phyloP scores from a whole-genome alignment of 1,140 invertebrate genomes.

The Drosophila lini region DNA sequence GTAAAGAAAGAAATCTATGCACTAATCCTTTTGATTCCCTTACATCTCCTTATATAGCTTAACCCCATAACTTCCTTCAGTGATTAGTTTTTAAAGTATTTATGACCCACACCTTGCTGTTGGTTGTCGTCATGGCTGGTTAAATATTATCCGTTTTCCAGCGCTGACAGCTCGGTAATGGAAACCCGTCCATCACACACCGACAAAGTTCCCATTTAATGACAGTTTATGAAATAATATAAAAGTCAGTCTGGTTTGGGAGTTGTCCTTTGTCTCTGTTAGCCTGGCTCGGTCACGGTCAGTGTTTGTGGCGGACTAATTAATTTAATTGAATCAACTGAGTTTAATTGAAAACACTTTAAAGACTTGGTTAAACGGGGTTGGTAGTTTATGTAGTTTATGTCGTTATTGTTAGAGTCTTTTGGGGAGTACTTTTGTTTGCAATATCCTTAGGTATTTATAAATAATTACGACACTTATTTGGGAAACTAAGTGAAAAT shows the following conservation, averaged over 20 bases:
- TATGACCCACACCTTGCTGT: conserved; percentile 49
- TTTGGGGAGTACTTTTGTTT: background rate
- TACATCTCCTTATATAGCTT: conserved; percentile 51
- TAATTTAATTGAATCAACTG: conserved; percentile 63
- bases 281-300: conserved; percentile 17
- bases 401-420: background rate
- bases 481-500: background rate
- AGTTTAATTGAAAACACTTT: conserved; percentile 22
- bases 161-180: conserved; percentile 60
- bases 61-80: background rate
- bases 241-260: conserved; percentile 6
- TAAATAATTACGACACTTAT: background rate
- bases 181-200: conserved; percentile 56
- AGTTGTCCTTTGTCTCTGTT: conserved; percentile 12
- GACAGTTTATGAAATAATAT: conserved; percentile 67
- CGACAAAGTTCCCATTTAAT: conserved; percentile 50
- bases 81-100: conserved; percentile 56
- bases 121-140: conserved; percentile 24
- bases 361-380: background rate
- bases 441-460: background rate
- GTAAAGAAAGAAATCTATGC: background rate
- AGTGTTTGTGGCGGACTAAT: conserved; percentile 47
- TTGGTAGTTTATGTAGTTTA: too few relatives aligned
- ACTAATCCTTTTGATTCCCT: conserved; percentile 8
- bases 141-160: conserved; percentile 41